Base-by-base conservation (phyloP, 2,888 invertebrate species). In the Ichneumon xanthorius region DNA sequence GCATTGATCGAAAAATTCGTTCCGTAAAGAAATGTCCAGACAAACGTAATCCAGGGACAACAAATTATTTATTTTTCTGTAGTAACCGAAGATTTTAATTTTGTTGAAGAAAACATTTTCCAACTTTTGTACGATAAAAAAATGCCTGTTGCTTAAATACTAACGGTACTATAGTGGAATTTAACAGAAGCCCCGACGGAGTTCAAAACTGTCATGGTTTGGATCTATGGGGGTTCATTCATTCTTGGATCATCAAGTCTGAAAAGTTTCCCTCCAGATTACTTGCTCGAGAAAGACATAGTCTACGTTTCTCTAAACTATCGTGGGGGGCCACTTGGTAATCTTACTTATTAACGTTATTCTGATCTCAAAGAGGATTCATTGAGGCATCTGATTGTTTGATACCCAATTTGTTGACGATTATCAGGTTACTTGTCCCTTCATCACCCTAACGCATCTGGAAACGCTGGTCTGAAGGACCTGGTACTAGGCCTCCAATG, bases 261-360 rank as follows among this genome's bases (percentile, higher is more conserved):
- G 33, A 2, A 37, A 5, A 11, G 0, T 6, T 50, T 68, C 16
- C 73, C 63, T 11, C 85, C 85, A 9, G 85, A 85, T 65, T 79
- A 70, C 22, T 11, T 85, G 22, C 45, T 85, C 9, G 75, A 82
- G n/a, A 79, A n/a, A 73, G 85, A 73, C 45, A 75, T 85, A 14
- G 79, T 82, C 30, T 55, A 33, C 9, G 85, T 79, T 48, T 30
- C 82, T 48, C 7, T 79, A 16, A 82, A 75, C 30, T 82, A 82
- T 82, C 82, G 82, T 7, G 19, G 78, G 37, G 85, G 82, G 11
- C 48, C 85, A n/a, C 45, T 85, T 4, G 78, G 70, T 61, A 75
- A 50, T 50, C 22, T 22, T 11, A 2, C 22, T 55, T 7, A 55
- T 55, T 55, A 22, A 22, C 19, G 22, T 55, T 22, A 55, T 22